Conservation (phyloP, 2,113 vertebrate genomes). For the Myodes glareolus region DNA sequence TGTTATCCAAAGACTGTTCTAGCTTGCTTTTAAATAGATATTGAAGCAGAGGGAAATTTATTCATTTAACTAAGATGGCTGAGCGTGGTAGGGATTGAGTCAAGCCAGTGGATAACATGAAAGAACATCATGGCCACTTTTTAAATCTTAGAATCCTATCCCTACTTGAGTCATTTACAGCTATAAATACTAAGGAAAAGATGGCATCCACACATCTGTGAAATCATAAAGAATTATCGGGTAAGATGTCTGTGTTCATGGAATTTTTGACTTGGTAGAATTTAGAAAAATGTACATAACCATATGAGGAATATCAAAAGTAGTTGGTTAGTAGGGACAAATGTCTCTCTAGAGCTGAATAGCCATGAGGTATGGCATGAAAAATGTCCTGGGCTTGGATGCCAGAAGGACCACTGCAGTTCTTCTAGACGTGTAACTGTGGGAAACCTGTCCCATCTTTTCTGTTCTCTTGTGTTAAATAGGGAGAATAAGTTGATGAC, state of each 20-base stretch:
- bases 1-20: neutral
- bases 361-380: neutral
- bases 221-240: neutral
- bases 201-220: neutral
- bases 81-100: neutral
- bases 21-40: neutral
- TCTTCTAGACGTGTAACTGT: neutral
- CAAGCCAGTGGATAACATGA: neutral
- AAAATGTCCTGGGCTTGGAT: neutral
- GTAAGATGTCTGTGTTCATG: neutral
- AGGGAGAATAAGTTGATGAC: neutral
- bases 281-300: conserved; percentile 11
- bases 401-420: neutral
- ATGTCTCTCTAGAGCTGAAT: neutral
- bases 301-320: neutral
- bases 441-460: neutral
- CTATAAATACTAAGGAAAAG: neutral
- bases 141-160: conserved; percentile 18
- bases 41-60: conserved; percentile 1
- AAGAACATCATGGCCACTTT: conserved; percentile 5
- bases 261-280: neutral
- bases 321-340: neutral
- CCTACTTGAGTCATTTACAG: neutral
- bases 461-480: neutral
- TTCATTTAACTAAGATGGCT: conserved; percentile 1